phyloP scores from a whole-genome alignment of 2,888 invertebrate species.

The Epicampocera succincta region DNA sequence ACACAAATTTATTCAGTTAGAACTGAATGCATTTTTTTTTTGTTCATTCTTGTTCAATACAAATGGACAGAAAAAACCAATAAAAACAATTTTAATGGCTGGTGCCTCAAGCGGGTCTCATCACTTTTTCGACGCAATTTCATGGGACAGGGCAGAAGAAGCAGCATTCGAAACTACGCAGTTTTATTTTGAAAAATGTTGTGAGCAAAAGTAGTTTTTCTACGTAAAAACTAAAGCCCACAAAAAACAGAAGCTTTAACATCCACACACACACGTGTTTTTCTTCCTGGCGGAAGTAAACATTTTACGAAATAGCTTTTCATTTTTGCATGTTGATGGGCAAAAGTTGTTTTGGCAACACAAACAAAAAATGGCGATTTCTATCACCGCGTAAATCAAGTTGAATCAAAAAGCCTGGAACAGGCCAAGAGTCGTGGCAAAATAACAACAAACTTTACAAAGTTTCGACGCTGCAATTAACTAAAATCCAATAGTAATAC shows the following conservation, averaged over 20 bases:
- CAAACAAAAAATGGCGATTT: slow-evolving; percentile 30
- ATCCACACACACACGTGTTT: slow-evolving; percentile 3
- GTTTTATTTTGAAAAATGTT: too few species aligned
- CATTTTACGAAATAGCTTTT: background rate
- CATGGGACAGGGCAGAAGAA: background rate
- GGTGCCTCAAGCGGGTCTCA: slow-evolving; percentile 28
- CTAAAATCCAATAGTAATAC: too few species aligned
- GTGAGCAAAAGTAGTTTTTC: too few species aligned
- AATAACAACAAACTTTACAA: background rate
- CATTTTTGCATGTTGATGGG: background rate
- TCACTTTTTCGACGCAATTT: slow-evolving; percentile 1
- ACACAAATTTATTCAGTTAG: background rate
- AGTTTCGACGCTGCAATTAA: slow-evolving; percentile 30
- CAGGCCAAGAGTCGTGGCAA: too few species aligned
- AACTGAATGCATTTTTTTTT: background rate
- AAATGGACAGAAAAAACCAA: slow-evolving; percentile 44
- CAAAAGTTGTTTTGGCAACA: background rate
- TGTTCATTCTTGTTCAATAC: slow-evolving; percentile 24
- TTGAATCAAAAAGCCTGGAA: background rate
- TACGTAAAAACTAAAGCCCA: slow-evolving; percentile 5
- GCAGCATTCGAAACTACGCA: too few species aligned
- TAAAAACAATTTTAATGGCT: slow-evolving; percentile 53
- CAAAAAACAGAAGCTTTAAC: slow-evolving; percentile 25
- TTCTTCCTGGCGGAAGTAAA: slow-evolving; percentile 1
- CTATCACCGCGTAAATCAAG: background rate